phyloP scores from a whole-genome alignment of 2,888 invertebrate species.

The Limenitis camilla region DNA sequence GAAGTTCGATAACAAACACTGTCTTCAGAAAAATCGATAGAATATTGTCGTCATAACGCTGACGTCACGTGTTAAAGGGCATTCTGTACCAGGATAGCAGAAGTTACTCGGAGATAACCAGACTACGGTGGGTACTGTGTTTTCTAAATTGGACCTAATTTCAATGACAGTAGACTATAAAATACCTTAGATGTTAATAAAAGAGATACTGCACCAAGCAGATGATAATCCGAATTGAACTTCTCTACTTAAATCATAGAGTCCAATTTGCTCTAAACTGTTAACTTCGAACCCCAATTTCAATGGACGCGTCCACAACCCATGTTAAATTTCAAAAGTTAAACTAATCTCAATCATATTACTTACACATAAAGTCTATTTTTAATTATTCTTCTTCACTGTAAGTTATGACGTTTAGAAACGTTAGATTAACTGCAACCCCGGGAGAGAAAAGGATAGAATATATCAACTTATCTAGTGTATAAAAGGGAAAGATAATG shows the following conservation, averaged over 20 bases:
- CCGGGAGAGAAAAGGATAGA: slow-evolving; percentile 16
- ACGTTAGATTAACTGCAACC: slow-evolving; percentile 15
- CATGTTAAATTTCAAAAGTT: not conserved
- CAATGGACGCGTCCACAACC: slow-evolving; percentile 6
- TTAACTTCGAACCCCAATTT: slow-evolving; percentile 6
- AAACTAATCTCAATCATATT: not conserved
- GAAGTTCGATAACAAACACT: not conserved
- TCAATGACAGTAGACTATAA: slow-evolving; percentile 1
- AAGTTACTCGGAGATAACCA: slow-evolving; percentile 28
- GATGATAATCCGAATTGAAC: slow-evolving; percentile 2
- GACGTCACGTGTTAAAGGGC: slow-evolving; percentile 66
- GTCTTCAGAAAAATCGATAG: not conserved
- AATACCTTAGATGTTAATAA: not conserved
- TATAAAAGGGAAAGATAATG: not conserved
- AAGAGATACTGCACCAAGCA: slow-evolving; percentile 8
- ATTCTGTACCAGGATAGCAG: slow-evolving; percentile 48
- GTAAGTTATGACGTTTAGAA: slow-evolving; percentile 2
- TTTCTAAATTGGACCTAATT: slow-evolving; percentile 1
- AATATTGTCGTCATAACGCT: slow-evolving; percentile 24
- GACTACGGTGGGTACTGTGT: not conserved
- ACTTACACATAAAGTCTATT: not conserved
- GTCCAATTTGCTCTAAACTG: not conserved
- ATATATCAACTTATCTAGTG: not conserved
- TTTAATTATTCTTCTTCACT: not conserved
- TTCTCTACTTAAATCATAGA: not conserved